Evolutionary conservation across 2,888 invertebrate genomes (phyloP).

Genomic region (Drosophila conformis): DNA sequence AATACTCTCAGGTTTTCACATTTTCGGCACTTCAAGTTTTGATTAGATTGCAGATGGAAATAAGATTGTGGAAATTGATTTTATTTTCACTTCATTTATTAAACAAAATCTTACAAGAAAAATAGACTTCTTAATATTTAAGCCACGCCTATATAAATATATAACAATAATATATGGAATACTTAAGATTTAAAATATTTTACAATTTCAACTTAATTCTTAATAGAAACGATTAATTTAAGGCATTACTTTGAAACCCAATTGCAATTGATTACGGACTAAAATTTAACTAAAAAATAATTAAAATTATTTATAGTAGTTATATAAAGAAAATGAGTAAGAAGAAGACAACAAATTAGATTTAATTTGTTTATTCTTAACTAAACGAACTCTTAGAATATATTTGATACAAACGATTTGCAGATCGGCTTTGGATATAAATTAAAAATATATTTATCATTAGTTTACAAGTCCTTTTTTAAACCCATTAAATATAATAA

Average conservation of each 20-base stretch:
- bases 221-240: neutral
- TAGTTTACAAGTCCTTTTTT: no score
- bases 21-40: neutral
- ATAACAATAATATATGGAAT: neutral
- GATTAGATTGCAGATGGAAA: neutral
- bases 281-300: neutral
- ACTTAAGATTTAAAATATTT: accelerated
- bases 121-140: neutral
- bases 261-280: neutral
- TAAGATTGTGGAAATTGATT: neutral
- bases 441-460: neutral
- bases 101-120: neutral
- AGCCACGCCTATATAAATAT: no score
- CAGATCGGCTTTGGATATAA: no score
- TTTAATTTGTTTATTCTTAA: neutral
- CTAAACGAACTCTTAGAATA: neutral
- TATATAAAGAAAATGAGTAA: neutral
- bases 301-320: no score
- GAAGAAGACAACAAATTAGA: accelerated
- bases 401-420: neutral
- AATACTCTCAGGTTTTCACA: neutral
- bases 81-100: neutral
- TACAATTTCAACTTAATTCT: neutral
- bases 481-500: neutral
- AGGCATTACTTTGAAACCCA: accelerated